Evolutionary conservation across 1,140 invertebrate species (phyloP), one percentile per base, ranked within the genome.

Genomic region (Apis laboriosa): DNA sequence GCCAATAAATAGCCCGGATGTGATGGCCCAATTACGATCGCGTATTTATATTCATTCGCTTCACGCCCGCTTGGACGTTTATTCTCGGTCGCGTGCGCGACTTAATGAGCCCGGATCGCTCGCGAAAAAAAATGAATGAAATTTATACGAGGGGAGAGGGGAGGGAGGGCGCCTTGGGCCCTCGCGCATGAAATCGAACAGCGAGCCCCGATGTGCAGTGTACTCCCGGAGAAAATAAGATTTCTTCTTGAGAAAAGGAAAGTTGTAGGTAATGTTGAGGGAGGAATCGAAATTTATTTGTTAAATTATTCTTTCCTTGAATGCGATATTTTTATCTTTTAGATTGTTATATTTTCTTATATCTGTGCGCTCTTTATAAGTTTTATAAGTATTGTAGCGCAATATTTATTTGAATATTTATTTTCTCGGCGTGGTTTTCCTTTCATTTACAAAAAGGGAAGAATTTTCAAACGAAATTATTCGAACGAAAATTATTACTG

Each of bases 1-100:
- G n/a, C 53, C 82, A 85, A 86, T 87, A 86, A 87, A 88, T 84
- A 88, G 84, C 64, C 71, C 75, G 85, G 63, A 86, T 74, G 63
- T 71, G 85, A 87, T 61, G 85, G 75, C 79, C 83, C 85, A 88
- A 88, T 88, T 88, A 88, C 74, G 70, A 71, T 56, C 24, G 9
- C 70, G 64, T 88, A 88, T 88, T 87, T 88, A 87, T 88, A 87
- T 78, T 76, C 82, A 78, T 87, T 84, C 72, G 55, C 60, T 66
- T 73, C 53, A 83, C 75, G 51, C 80, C 56, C 72, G 56, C 58
- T 56, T 24, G 15, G 67, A 34, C 64, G 70, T 51, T 84, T 77
- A 88, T 85, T 78, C 76, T 81, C 61, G 60, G 70, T 86, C 86
- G 85, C 83, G 77, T 84, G 86, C 83, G 75, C 82, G 55, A 51